Evolutionary conservation across 2,888 invertebrate species (phyloP), one percentile per base, ranked within the genome.

Genomic region (Hirtodrosophila duncani): DNA sequence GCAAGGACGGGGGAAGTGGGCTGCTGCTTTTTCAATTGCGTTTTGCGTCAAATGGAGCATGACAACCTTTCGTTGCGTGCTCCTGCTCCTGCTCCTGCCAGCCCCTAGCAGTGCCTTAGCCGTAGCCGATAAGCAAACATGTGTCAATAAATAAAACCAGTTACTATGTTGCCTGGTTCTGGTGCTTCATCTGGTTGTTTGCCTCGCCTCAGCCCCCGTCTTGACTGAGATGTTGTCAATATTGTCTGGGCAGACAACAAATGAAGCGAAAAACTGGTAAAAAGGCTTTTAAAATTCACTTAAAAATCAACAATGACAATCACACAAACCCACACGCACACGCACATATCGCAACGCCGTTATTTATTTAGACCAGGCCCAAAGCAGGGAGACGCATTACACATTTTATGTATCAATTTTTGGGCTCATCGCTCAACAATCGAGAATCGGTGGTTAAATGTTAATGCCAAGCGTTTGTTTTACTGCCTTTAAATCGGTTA

Each of bases 111-210:
- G 9, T 33, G 38, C 29, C 26, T 30, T 27, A 30, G 6, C 34
- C 38, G 29, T 43, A 52, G 50, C 63, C 56, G 66, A 62, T 81
- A 79, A 63, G 62, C 59, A 66, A 74, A 79, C 75, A 81, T 74
- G 79, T 75, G 79, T 81, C 75, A 81, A 74, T 81, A 81, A 79
- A 75, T 75, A 81, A 81, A 81, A 75, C 55, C 81, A 79, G 81
- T 75, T 79, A 56, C 67, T 67, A n/a, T 49, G 62, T 21, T 45
- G 31, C 31, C 56, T 14, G 5, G 7, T 23, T 31, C 49, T 31
- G 18, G 39, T 53, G 16, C 37, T 23, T 30, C 29, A 37, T 24
- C 10, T 20, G 14, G 11, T 3, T 7, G 1, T n/a, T 8, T 9
- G 42, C 9, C 23, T 9, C 16, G 23, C n/a, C 37, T 23, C 24